Conservation (phyloP, 2,113 vertebrate species). For the Tragelaphus scriptus region DNA sequence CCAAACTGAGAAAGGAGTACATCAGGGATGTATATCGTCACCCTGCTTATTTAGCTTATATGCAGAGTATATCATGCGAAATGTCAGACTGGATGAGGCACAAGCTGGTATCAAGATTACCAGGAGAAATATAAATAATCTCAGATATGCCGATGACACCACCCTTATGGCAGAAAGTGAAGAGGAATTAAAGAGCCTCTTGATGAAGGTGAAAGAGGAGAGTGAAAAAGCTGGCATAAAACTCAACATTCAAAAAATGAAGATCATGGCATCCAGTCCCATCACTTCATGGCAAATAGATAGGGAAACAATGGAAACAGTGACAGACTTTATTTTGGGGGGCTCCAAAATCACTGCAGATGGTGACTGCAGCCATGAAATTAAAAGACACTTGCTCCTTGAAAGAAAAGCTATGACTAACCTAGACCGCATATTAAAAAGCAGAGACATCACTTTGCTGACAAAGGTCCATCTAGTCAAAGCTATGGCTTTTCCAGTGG, state of each 20-base stretch:
- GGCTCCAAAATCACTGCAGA: background rate
- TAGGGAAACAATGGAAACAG: background rate
- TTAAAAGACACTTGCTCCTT: background rate
- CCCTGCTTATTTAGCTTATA: background rate
- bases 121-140: background rate
- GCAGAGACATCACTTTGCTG: background rate
- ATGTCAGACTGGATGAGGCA: background rate
- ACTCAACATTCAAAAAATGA: background rate
- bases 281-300: background rate
- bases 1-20: background rate
- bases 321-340: background rate
- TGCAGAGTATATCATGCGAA: background rate
- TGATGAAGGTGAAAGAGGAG: background rate
- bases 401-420: background rate
- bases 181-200: background rate
- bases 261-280: background rate
- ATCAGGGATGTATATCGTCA: background rate
- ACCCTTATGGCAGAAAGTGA: background rate
- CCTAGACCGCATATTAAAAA: background rate
- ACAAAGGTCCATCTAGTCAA: background rate
- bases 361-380: background rate
- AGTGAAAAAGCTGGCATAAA: background rate
- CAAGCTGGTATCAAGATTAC: background rate
- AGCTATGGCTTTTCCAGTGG: background rate
- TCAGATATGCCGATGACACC: rapidly evolving